phyloP scores from a whole-genome alignment of 1,140 invertebrate species.

The Nylanderia fulva region DNA sequence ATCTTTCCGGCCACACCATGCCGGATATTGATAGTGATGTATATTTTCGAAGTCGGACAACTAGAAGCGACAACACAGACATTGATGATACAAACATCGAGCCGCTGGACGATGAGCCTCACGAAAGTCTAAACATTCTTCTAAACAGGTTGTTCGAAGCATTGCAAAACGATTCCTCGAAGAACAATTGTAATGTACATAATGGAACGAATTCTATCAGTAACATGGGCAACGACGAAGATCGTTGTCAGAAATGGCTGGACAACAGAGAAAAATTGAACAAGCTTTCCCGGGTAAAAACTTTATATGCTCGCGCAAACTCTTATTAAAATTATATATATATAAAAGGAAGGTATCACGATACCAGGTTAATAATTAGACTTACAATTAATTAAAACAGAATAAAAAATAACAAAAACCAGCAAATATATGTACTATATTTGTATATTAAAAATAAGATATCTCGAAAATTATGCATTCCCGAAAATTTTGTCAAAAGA shows the following conservation, averaged over 20 bases:
- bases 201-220: slow-evolving; percentile 60
- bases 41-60: background rate
- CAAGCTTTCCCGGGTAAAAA: slow-evolving; percentile 78
- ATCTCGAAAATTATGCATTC: too few species aligned
- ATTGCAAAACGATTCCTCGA: slow-evolving; percentile 65
- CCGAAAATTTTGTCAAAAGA: too few species aligned
- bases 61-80: background rate
- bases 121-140: slow-evolving; percentile 69
- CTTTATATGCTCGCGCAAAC: background rate
- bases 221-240: slow-evolving; percentile 64
- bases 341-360: too few species aligned
- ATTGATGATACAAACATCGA: background rate
- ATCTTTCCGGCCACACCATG: background rate
- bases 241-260: slow-evolving; percentile 80
- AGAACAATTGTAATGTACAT: slow-evolving; percentile 57
- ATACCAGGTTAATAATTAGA: too few species aligned
- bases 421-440: too few species aligned
- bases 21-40: background rate
- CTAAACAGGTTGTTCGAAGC: slow-evolving; percentile 72
- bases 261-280: slow-evolving; percentile 79
- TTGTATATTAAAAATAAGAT: too few species aligned
- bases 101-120: slow-evolving; percentile 65
- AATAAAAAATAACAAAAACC: too few species aligned
- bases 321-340: too few species aligned
- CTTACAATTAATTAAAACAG: too few species aligned